Conservation (phyloP, 2,888 invertebrate species). For the Neoscelio sp. region DNA sequence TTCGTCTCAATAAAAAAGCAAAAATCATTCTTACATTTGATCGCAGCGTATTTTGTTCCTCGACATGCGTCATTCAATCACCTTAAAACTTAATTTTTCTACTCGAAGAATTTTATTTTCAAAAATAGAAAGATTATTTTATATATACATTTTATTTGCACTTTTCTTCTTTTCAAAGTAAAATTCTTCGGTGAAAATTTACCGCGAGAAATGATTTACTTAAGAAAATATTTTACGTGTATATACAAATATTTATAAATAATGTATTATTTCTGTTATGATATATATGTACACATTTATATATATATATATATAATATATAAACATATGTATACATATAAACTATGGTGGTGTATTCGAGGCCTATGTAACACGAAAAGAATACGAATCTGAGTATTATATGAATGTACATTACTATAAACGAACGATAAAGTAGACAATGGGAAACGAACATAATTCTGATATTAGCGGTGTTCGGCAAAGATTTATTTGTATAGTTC, state of each 20-base stretch:
- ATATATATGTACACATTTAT: constrained; percentile 42
- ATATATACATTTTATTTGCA: no score
- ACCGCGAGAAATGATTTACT: constrained; percentile 36
- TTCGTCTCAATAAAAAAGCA: background rate
- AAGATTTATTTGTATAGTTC: constrained; percentile 47
- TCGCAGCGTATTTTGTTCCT: constrained; percentile 53
- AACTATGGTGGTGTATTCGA: constrained; percentile 25
- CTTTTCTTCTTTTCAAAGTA: no score
- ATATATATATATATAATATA: constrained; percentile 52
- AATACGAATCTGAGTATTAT: constrained; percentile 8
- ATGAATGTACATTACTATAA: constrained; percentile 29
- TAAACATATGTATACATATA: constrained; percentile 48
- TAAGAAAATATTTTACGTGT: constrained; percentile 45
- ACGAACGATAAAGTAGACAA: constrained; percentile 19
- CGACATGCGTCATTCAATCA: constrained; percentile 59
- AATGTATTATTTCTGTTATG: constrained; percentile 54
- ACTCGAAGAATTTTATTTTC: background rate
- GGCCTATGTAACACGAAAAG: constrained; percentile 41
- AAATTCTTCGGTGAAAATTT: background rate
- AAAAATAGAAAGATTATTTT: no score
- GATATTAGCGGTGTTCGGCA: constrained; percentile 6
- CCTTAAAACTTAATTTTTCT: constrained; percentile 26
- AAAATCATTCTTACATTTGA: constrained; percentile 57
- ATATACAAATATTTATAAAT: constrained; percentile 50
- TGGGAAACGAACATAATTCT: constrained; percentile 2